These are phyloP conservation scores for Pollenia griseotomentosa DNA, from an alignment of 2,888 invertebrate species.

Conservation along the genomic window DNA sequence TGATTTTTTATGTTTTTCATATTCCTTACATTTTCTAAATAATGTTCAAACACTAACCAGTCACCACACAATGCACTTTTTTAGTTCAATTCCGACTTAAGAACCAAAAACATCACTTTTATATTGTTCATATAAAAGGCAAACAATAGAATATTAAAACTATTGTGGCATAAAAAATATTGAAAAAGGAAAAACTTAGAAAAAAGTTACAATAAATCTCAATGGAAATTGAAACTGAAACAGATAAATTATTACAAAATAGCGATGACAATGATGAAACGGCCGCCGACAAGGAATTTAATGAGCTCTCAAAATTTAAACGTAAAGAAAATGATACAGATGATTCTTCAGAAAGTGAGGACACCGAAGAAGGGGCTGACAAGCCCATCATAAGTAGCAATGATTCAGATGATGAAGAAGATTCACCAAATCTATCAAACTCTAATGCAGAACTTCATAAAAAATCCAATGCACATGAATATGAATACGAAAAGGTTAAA, in stretches of 20 bases:
- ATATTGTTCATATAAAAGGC: conserved; percentile 30
- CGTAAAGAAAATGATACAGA: conserved; percentile 37
- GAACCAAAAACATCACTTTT: conserved; percentile 60
- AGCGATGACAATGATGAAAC: conserved; percentile 38
- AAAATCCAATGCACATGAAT: conserved; percentile 27
- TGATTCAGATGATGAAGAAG: conserved; percentile 59
- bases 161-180: conserved; percentile 34
- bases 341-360: conserved; percentile 56
- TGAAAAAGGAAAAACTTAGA: neutral
- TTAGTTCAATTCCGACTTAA: conserved; percentile 72
- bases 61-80: conserved; percentile 45
- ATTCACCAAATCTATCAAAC: conserved; percentile 50
- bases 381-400: conserved; percentile 47
- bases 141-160: conserved; percentile 43
- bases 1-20: conserved; percentile 63
- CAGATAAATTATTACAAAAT: conserved; percentile 55
- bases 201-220: conserved; percentile 25
- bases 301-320: conserved; percentile 36
- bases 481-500: conserved; percentile 41
- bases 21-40: conserved; percentile 34
- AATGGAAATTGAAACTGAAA: conserved; percentile 66
- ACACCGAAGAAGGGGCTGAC: conserved; percentile 58
- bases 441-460: conserved; percentile 35
- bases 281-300: neutral
- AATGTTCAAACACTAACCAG: conserved; percentile 51